Evolutionary conservation across 2,797 vertebrate genomes (phyloP), one percentile per base, ranked within the genome.

Genomic region (Rhyacichthys aspro): DNA sequence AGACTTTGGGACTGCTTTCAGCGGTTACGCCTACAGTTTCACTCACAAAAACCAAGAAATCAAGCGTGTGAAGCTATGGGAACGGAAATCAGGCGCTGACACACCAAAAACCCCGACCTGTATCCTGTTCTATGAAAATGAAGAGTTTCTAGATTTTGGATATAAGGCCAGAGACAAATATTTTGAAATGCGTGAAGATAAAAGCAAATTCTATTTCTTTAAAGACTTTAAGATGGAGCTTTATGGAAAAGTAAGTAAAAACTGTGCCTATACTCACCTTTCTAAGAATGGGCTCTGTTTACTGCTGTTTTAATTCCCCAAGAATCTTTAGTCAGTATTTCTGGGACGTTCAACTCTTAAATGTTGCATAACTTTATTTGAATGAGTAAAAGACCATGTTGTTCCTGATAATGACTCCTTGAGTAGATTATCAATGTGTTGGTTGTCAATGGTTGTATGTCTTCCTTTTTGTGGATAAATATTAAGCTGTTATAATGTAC

Each of bases 161-260:
- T 46, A 28, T 18, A n/a, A 12, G 11, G 44, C 44, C 19, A 46
- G 44, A 46, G 44, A 46, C 44, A 46, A 8, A 23, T 28, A 46
- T 28, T 46, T 23, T 28, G 44, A 46, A 28, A 28, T 46, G 3
- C 3, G 6, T n/a, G 3, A 6, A 28, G 14, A 23, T 5, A 23
- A 18, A 28, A 2, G 7, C 7, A 46, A 2, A 18, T 14, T 14
- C 44, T 28, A 8, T 7, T 46, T 23, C 44, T 46, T 46, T 46
- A 23, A 28, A 46, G 19, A 46, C 44, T 46, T 46, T 46, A 46
- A 46, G 44, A 46, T 46, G 44, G 44, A 46, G 19, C 44, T 46
- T 1, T 46, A 46, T 19, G 28, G 23, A 46, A 18, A 28, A 18
- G 44, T 46, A 23, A 28, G 19, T 11, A n/a, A 7, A 3, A 1